Conservation (phyloP, 2,113 vertebrate genomes). For the Chinchilla lanigera region DNA sequence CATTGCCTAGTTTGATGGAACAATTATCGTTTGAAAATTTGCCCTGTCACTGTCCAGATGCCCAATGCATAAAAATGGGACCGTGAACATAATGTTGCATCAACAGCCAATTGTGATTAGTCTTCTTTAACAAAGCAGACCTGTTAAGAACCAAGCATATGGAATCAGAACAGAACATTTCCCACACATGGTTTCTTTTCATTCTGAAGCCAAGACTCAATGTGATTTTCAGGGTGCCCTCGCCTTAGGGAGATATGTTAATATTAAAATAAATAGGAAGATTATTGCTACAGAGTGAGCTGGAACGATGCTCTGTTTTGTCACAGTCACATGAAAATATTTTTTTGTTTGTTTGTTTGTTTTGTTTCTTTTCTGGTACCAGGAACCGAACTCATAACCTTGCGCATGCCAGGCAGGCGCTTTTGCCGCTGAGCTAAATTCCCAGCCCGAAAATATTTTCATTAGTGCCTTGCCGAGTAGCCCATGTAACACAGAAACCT, state of each 20-base stretch:
- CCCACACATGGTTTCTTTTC: neutral
- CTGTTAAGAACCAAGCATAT: constrained; percentile 13
- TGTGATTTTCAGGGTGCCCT: constrained; percentile 54
- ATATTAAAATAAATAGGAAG: constrained; percentile 52
- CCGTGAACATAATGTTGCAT: constrained; percentile 19
- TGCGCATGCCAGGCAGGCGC: too few species aligned
- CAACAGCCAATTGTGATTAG: neutral
- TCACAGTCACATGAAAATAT: neutral
- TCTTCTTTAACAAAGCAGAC: neutral
- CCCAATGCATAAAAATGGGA: constrained; percentile 66
- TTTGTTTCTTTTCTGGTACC: too few species aligned
- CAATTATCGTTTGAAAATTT: constrained; percentile 37
- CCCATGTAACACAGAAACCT: neutral
- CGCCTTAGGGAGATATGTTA: constrained; percentile 21
- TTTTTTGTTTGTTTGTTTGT: too few species aligned
- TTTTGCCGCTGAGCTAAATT: too few species aligned
- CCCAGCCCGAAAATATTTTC: constrained; percentile 35
- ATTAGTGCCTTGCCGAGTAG: neutral
- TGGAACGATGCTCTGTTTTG: neutral
- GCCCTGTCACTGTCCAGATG: constrained; percentile 43
- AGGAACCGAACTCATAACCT: too few species aligned
- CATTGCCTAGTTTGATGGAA: neutral
- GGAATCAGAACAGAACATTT: neutral
- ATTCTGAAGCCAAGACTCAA: neutral
- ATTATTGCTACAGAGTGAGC: constrained; percentile 41